Conservation (phyloP, 1,140 invertebrate species). For the Trichonephila clavipes region DNA sequence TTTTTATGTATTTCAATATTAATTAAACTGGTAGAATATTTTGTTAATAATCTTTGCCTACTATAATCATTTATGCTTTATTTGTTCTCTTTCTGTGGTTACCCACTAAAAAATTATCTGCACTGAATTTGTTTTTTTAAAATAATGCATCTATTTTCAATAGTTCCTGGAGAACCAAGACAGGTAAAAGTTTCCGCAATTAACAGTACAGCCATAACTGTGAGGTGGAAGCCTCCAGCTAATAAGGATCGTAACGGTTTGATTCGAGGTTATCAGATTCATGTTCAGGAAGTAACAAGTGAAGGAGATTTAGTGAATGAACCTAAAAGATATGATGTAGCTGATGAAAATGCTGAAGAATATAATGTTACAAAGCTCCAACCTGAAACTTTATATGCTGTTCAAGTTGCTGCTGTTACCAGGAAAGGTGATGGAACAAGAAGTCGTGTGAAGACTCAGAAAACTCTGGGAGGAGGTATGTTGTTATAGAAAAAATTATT, state of each 20-base stretch:
- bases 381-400: constrained; percentile 93
- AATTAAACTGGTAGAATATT: background rate
- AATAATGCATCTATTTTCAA: background rate
- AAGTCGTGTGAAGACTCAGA: constrained; percentile 89
- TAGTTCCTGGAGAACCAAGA: constrained; percentile 97
- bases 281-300: constrained; percentile 92
- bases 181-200: constrained; percentile 91
- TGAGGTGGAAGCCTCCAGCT: constrained; percentile 94
- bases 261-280: constrained; percentile 97
- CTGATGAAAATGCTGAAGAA: constrained; percentile 88
- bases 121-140: background rate
- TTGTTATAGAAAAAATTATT: background rate
- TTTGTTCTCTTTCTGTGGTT: background rate
- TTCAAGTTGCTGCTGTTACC: constrained; percentile 92
- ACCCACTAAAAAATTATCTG: background rate
- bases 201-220: constrained; percentile 96
- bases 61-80: background rate
- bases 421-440: constrained; percentile 96
- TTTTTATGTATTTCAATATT: too few species aligned
- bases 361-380: constrained; percentile 94
- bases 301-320: constrained; percentile 82
- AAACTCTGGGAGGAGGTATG: constrained; percentile 91
- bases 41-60: background rate
- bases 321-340: constrained; percentile 86
- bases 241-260: constrained; percentile 96